Conservation (phyloP, 2,888 invertebrate genomes). For the Operophtera brumata region DNA sequence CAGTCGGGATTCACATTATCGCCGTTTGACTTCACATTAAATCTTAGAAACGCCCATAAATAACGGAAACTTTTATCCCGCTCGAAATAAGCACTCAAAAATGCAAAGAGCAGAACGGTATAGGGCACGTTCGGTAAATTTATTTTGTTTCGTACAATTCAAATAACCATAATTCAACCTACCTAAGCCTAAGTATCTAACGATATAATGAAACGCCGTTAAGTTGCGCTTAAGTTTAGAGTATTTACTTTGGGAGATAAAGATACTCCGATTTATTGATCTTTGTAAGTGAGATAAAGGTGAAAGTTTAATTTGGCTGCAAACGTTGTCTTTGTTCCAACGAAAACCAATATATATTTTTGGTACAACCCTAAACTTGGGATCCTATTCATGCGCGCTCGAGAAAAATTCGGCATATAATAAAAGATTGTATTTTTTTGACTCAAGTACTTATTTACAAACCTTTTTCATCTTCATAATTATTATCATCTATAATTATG, state of each 20-base stretch:
- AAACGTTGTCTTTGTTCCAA: conserved; percentile 1
- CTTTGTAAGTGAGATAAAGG: conserved; percentile 23
- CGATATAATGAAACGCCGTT: conserved; percentile 79
- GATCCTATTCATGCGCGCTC: neutral
- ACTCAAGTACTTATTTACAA: too few relatives aligned
- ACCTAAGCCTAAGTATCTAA: conserved; percentile 73
- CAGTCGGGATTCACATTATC: conserved; percentile 73
- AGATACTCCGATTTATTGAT: conserved; percentile 78
- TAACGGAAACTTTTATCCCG: conserved; percentile 79
- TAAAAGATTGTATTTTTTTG: too few relatives aligned
- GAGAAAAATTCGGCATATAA: neutral
- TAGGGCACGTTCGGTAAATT: conserved; percentile 80
- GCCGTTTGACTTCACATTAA: conserved; percentile 80
- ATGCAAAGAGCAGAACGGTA: conserved; percentile 80
- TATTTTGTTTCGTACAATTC: conserved; percentile 81
- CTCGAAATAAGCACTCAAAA: conserved; percentile 81
- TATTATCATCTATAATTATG: neutral
- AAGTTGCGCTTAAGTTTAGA: conserved; percentile 70
- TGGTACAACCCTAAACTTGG: neutral
- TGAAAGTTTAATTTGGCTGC: conserved; percentile 21
- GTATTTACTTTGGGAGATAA: conserved; percentile 68
- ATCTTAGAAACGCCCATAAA: conserved; percentile 77
- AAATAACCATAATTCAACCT: conserved; percentile 79
- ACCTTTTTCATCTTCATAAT: too few relatives aligned
- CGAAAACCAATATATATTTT: conserved; percentile 6